Evolutionary conservation across 2,113 vertebrate genomes (phyloP), one percentile per base, ranked within the genome.

Genomic region (Trinectes maculatus): DNA sequence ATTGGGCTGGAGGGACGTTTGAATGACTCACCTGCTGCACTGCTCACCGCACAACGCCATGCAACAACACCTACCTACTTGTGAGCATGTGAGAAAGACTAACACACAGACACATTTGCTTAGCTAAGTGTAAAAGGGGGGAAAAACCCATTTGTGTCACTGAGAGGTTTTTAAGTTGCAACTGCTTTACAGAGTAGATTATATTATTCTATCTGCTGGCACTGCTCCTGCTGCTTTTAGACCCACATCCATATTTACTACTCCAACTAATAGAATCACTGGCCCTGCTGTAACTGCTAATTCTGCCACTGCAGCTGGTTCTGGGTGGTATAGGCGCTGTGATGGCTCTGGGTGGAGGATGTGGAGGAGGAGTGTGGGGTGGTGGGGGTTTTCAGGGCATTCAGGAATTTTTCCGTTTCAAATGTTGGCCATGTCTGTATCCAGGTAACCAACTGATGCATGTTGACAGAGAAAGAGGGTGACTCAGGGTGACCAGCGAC

Each of bases 21-120:
- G 43, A 37, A 8, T 40, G 15, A 44, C 44, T 70, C 58, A 16
- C 74, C 58, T 67, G 39, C 18, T 34, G 62, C 28, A 51, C 58
- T 25, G 34, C 71, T 56, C 34, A 60, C 66, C 53, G 48, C 46
- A 57, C 46, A 59, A 37, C 25, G 40, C 2, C 44, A 49, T 10
- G 19, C 18, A 55, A 40, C 54, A 11, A 29, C 34, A 26, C n/a
- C 2, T 42, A 21, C 53, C 49, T n/a, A n/a, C n/a, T 53, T 5
- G 12, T 37, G 61, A 42, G 24, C 33, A 5, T 31, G 21, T 22
- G 36, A 58, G 47, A 43, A 71, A 46, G 18, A 36, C 71, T n/a
- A 53, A 47, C 24, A 67, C 51, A 36, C 40, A 28, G n/a, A 55
- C 49, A 66, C n/a, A 24, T 1, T 31, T 51, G 39, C 47, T 43